Evolutionary conservation across 1,140 invertebrate genomes (phyloP).

Genomic region (Fopius arisanus): DNA sequence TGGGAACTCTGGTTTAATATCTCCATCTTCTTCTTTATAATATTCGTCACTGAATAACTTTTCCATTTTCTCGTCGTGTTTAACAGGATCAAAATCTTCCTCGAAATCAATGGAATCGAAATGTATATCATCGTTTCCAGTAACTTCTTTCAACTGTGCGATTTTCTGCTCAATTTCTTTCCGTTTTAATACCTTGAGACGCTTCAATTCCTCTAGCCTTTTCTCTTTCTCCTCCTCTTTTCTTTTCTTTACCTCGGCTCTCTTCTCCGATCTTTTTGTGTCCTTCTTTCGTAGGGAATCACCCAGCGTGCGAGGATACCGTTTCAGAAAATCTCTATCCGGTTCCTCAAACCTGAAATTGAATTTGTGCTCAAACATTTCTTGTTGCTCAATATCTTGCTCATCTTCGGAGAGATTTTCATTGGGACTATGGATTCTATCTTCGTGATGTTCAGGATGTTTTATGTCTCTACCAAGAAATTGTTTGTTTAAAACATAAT

Average conservation of each 20-base stretch:
- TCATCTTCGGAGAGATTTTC: conserved; percentile 85
- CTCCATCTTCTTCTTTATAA: conserved; percentile 77
- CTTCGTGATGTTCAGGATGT: conserved; percentile 74
- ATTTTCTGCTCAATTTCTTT: conserved; percentile 93
- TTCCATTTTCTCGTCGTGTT: conserved; percentile 88
- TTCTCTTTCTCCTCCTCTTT: conserved; percentile 84
- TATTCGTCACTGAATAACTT: conserved; percentile 87
- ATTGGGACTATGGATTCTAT: conserved; percentile 73
- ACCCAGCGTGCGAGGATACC: conserved; percentile 89
- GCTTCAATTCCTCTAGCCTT: conserved; percentile 86
- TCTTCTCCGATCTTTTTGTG: conserved; percentile 78
- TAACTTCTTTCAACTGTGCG: conserved; percentile 86
- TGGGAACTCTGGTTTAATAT: conserved; percentile 82
- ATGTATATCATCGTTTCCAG: conserved; percentile 74
- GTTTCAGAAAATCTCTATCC: conserved; percentile 87
- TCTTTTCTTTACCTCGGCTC: conserved; percentile 77
- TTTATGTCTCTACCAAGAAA: conserved; percentile 68
- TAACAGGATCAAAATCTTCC: conserved; percentile 92
- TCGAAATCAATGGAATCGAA: conserved; percentile 71
- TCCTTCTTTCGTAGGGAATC: conserved; percentile 84
- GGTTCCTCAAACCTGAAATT: conserved; percentile 98
- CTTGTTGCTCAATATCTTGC: conserved; percentile 79
- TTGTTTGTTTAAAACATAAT: conserved; percentile 91
- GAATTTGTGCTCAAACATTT: conserved; percentile 93
- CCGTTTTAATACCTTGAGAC: conserved; percentile 85